phyloP scores from a whole-genome alignment of 92 coral and sea anemone species.

The Montipora capitata region DNA sequence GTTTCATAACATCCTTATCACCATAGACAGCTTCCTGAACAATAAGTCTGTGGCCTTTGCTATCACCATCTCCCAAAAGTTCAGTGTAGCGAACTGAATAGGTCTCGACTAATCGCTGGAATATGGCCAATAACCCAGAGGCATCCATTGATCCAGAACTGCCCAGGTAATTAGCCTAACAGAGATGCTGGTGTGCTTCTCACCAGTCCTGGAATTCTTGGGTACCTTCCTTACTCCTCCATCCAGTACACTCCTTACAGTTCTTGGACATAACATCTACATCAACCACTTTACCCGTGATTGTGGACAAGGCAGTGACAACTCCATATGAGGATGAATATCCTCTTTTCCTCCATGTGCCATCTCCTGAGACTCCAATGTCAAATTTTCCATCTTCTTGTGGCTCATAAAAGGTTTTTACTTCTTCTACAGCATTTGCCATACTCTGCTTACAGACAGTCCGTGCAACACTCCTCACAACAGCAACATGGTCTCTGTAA shows the following conservation, averaged over 20 bases:
- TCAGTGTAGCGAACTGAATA: slow-evolving; percentile 43
- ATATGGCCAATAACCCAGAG: slow-evolving; percentile 54
- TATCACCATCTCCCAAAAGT: slow-evolving; percentile 75
- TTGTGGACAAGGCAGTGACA: slow-evolving; percentile 51
- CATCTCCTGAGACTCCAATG: slow-evolving; percentile 67
- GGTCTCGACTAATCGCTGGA: slow-evolving; percentile 64
- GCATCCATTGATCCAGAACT: slow-evolving; percentile 73
- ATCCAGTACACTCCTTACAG: slow-evolving; percentile 31
- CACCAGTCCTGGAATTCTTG: slow-evolving; percentile 65
- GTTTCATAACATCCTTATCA: slow-evolving; percentile 28
- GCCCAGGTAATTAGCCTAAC: slow-evolving; percentile 62
- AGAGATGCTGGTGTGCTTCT: slow-evolving; percentile 63
- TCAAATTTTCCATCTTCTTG: slow-evolving; percentile 20
- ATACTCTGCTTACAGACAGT: slow-evolving; percentile 57
- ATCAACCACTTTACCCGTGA: slow-evolving; percentile 70
- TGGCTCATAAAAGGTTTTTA: slow-evolving; percentile 58
- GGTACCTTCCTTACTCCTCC: slow-evolving; percentile 57
- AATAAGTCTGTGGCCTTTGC: slow-evolving; percentile 49
- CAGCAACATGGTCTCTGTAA: slow-evolving; percentile 62
- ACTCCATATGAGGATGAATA: slow-evolving; percentile 65
- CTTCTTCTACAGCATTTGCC: slow-evolving; percentile 51
- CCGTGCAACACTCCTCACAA: slow-evolving; percentile 38
- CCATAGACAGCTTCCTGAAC: slow-evolving; percentile 58
- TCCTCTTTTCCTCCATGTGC: slow-evolving; percentile 70
- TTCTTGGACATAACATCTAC: slow-evolving; percentile 54